Conservation (phyloP, 2,888 invertebrate species). For the Psylliodes chrysocephalus region DNA sequence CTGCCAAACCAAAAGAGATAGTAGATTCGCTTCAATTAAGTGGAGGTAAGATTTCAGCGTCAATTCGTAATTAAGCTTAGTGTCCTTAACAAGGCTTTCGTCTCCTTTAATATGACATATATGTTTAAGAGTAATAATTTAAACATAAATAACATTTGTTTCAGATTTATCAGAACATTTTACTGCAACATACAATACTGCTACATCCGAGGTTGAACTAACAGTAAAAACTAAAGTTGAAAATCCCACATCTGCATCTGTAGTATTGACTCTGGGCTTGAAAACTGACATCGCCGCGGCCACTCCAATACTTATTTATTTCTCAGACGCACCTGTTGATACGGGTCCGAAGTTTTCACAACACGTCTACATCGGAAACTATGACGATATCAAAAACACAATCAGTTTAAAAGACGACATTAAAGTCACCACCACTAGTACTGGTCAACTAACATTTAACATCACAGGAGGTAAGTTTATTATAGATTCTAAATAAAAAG, state of each 20-base stretch:
- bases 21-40: no score
- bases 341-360: conserved; percentile 37
- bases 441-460: conserved; percentile 15
- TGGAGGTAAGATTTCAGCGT: conserved; percentile 38
- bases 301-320: conserved; percentile 33
- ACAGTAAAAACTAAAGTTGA: not conserved
- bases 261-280: conserved; percentile 32
- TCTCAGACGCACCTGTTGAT: conserved; percentile 10
- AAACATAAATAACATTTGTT: no score
- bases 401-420: conserved; percentile 33
- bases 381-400: conserved; percentile 29
- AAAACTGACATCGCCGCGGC: conserved; percentile 28
- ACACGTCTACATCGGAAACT: conserved; percentile 44
- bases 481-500: no score
- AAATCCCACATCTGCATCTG: conserved; percentile 6
- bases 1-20: conserved; percentile 30
- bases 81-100: no score
- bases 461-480: conserved; percentile 42
- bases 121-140: no score
- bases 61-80: not conserved
- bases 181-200: conserved; percentile 9
- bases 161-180: conserved; percentile 35
- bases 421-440: conserved; percentile 11
- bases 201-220: not conserved
- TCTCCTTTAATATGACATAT: no score